Evolutionary conservation across 2,888 invertebrate genomes (phyloP), one percentile per base, ranked within the genome.

Genomic region (Acheta domesticus): DNA sequence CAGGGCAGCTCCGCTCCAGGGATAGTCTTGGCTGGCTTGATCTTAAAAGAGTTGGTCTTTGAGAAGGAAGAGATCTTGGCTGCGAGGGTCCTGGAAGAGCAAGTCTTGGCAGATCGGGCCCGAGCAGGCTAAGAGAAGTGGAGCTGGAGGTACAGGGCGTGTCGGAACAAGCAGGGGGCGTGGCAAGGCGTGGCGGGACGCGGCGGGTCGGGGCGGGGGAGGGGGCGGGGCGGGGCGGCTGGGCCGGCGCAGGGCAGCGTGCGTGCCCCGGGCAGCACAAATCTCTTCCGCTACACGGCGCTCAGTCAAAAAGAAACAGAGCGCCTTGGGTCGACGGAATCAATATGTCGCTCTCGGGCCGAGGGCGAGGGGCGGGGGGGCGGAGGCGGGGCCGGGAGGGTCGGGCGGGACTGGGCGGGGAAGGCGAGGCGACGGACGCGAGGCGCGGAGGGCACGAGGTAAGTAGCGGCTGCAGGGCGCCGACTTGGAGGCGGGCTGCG

Each of bases 81-180:
- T 36, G 36, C 5, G 36, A 36, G 8, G 36, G 36, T 8, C 8
- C 36, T 36, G 36, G 36, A 1, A 36, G 36, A 36, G 36, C 8
- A 36, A 8, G 36, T 8, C 36, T 8, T 36, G 36, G 36, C 36
- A 36, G 36, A 36, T 36, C 36, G 36, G 5, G 36, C 36, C 8
- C 36, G 8, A 36, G 36, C 4, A 36, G 36, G 36, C 8, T 36
- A 36, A 36, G 36, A 1, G 36, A 36, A 36, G 8, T 8, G 36
- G 36, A 8, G 36, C 5, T 36, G 36, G 50, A 78, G 75, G 23
- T 75, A 50, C 75, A 62, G 77, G 79, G 77, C 48, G 74, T 77
- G 74, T 74, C 74, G 62, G 77, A 75, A 75, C 77, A 77, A 75
- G 36, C 36, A 36, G 5, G 36, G 36, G 5, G 8, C 5, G 5